Conservation (phyloP, 2,888 invertebrate genomes). For the Ecliptopera silaceata region DNA sequence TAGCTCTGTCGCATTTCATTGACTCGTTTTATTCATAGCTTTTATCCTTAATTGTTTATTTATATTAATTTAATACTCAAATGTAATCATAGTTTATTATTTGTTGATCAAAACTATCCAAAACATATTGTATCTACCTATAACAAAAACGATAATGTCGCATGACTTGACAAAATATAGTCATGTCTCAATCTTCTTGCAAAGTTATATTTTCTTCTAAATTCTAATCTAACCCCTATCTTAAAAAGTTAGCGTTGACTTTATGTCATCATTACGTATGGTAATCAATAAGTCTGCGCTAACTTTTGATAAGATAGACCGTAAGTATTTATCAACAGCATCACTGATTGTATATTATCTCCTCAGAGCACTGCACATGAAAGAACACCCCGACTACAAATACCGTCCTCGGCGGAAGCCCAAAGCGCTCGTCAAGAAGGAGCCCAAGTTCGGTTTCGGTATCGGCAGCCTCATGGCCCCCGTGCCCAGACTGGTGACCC, state of each 20-base stretch:
- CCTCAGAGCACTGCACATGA: conserved; percentile 94
- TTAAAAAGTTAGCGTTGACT: no score
- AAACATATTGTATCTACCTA: no score
- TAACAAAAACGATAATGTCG: no score
- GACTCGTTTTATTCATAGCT: conserved; percentile 50
- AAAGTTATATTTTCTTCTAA: no score
- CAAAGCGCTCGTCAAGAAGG: conserved; percentile 92
- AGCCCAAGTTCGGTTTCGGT: conserved; percentile 88
- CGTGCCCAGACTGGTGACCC: conserved; percentile 74
- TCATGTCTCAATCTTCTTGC: no score
- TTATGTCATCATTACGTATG: no score
- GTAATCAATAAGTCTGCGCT: no score
- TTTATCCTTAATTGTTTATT: conserved; percentile 13
- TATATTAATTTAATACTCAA: neutral
- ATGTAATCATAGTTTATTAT: neutral
- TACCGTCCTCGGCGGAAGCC: conserved; percentile 94
- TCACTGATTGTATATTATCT: neutral
- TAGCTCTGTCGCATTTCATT: conserved; percentile 63
- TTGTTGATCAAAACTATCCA: neutral
- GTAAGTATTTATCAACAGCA: neutral
- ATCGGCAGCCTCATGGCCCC: conserved; percentile 86
- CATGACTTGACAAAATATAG: no score
- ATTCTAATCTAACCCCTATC: no score
- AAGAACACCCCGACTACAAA: conserved; percentile 96
- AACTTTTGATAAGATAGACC: no score